These are phyloP conservation scores for Drosophila leonis DNA, from an alignment of 2,888 invertebrate species.

Conservation along the genomic window DNA sequence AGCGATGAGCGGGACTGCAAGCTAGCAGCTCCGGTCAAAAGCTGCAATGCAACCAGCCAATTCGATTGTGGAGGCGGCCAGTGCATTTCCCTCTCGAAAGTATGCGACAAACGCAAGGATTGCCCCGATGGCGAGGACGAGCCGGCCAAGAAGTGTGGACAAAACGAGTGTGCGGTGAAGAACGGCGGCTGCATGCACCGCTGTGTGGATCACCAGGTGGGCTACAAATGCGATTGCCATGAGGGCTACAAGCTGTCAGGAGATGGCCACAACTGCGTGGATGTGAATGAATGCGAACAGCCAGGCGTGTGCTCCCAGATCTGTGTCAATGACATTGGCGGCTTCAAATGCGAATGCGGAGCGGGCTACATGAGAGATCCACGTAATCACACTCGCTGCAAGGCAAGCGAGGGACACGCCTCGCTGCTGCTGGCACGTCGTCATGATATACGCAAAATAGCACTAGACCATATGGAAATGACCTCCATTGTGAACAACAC, in stretches of 20 bases:
- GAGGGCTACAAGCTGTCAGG: slow-evolving; percentile 90
- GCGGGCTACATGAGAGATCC: slow-evolving; percentile 95
- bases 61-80: slow-evolving; percentile 94
- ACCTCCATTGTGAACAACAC: slow-evolving; percentile 96
- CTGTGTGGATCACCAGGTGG: slow-evolving; percentile 92
- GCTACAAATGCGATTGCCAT: slow-evolving; percentile 93
- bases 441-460: slow-evolving; percentile 96
- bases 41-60: slow-evolving; percentile 91
- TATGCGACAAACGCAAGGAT: slow-evolving; percentile 94
- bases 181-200: slow-evolving; percentile 95
- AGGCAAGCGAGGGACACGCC: slow-evolving; percentile 96
- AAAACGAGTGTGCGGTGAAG: slow-evolving; percentile 91
- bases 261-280: slow-evolving; percentile 94
- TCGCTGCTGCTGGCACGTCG: slow-evolving; percentile 95
- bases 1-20: slow-evolving; percentile 94
- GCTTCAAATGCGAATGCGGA: slow-evolving; percentile 96
- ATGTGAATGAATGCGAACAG: slow-evolving; percentile 96
- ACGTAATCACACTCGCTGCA: slow-evolving; percentile 93
- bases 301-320: slow-evolving; percentile 97
- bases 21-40: slow-evolving; percentile 76
- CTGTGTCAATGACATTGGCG: slow-evolving; percentile 96
- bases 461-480: slow-evolving; percentile 96
- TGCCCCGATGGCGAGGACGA: slow-evolving; percentile 96
- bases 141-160: slow-evolving; percentile 90
- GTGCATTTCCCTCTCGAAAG: slow-evolving; percentile 92